phyloP scores from a whole-genome alignment of 2,888 invertebrate genomes.

The Tenthredo amoena region DNA sequence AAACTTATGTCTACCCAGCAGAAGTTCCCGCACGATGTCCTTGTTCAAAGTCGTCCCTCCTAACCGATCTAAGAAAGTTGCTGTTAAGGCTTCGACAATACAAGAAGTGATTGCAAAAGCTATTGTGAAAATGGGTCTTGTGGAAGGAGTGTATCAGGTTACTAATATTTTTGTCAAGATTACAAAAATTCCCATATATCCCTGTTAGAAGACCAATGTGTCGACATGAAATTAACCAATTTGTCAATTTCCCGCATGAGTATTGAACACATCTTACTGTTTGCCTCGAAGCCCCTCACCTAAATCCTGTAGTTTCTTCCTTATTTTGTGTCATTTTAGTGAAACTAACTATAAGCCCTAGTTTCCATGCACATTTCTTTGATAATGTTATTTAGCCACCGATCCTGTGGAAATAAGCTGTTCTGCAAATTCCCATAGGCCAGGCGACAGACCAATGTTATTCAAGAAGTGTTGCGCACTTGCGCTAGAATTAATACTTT shows the following conservation, averaged over 20 bases:
- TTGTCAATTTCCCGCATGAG: neutral
- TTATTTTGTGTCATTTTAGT: neutral
- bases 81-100: slow-evolving; percentile 43
- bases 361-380: neutral
- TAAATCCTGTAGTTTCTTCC: neutral
- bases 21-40: slow-evolving; percentile 32
- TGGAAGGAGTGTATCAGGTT: slow-evolving; percentile 49
- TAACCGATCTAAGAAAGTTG: slow-evolving; percentile 45
- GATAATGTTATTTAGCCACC: neutral
- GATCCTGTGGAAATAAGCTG: neutral
- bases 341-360: neutral
- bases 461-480: neutral
- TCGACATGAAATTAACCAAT: neutral
- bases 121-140: slow-evolving; percentile 45
- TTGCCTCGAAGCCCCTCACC: neutral
- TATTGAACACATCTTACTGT: neutral
- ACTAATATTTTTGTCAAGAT: slow-evolving; percentile 25
- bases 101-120: slow-evolving; percentile 37
- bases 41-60: slow-evolving; percentile 45
- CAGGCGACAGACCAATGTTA: neutral
- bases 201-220: neutral
- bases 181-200: neutral
- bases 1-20: neutral
- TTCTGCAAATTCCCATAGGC: neutral
- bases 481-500: neutral